These are phyloP conservation scores for Bostrychus sinensis DNA, from an alignment of 2,113 vertebrate species.

Conservation along the genomic window DNA sequence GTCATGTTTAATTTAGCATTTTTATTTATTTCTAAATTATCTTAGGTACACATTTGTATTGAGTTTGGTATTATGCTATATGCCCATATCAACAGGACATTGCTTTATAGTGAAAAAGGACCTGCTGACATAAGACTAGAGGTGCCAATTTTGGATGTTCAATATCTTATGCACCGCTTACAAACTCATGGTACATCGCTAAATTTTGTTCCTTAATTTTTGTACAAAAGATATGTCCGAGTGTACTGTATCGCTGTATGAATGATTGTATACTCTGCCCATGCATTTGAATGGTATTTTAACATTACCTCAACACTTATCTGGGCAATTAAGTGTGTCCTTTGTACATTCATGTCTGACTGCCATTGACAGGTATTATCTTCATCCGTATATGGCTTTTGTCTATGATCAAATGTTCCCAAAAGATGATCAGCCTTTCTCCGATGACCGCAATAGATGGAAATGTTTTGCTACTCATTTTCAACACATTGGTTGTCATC, in stretches of 20 bases:
- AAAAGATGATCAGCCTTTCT: slow-evolving; percentile 55
- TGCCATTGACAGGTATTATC: slow-evolving; percentile 38
- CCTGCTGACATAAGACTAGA: slow-evolving; percentile 46
- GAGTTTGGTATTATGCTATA: slow-evolving; percentile 28
- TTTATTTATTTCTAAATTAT: slow-evolving; percentile 48
- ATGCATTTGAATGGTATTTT: slow-evolving; percentile 72
- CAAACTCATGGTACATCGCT: neutral
- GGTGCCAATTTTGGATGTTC: slow-evolving; percentile 35
- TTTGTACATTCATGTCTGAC: slow-evolving; percentile 53
- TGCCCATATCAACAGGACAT: slow-evolving; percentile 18
- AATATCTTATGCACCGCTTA: neutral
- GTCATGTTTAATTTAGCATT: slow-evolving; percentile 26
- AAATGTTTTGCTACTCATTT: slow-evolving; percentile 66
- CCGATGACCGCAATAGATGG: slow-evolving; percentile 61
- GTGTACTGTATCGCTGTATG: slow-evolving; percentile 64
- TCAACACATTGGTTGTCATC: slow-evolving; percentile 69
- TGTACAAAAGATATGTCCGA: slow-evolving; percentile 42
- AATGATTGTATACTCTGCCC: slow-evolving; percentile 77
- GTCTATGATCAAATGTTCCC: slow-evolving; percentile 39
- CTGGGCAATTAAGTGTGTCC: slow-evolving; percentile 70
- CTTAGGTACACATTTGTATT: slow-evolving; percentile 47
- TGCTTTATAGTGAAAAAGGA: slow-evolving; percentile 47
- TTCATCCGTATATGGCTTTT: slow-evolving; percentile 42
- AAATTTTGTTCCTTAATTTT: slow-evolving; percentile 12
- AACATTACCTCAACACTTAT: slow-evolving; percentile 81